These are phyloP conservation scores for Pyrocephalus nanus DNA, from an alignment of 2,797 vertebrate genomes.

Conservation along the genomic window DNA sequence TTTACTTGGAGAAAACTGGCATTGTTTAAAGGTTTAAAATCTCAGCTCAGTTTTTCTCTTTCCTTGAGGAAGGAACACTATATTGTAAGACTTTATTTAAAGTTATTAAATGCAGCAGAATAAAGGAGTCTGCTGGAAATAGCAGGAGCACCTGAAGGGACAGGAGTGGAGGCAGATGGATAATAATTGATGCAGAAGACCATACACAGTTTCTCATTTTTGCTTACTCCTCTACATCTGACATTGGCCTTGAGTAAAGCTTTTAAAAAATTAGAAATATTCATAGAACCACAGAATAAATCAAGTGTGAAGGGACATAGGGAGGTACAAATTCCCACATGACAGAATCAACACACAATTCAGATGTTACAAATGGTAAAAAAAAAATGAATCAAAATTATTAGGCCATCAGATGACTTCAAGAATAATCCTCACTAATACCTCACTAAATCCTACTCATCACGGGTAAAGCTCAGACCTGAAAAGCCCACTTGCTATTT, in stretches of 20 bases:
- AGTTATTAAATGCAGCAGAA: slow-evolving; percentile 50
- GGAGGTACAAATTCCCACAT: not conserved
- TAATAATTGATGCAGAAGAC: not conserved
- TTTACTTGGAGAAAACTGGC: slow-evolving; percentile 54
- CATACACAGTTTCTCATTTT: not conserved
- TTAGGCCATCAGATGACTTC: slow-evolving; percentile 1
- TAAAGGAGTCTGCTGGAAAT: slow-evolving; percentile 22
- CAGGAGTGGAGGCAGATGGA: not conserved
- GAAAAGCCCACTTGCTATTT: slow-evolving; percentile 44
- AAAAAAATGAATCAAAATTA: slow-evolving; percentile 16
- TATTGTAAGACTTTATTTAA: slow-evolving; percentile 54
- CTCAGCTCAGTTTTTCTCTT: slow-evolving; percentile 42
- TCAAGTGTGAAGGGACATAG: not conserved
- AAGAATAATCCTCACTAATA: slow-evolving; percentile 49
- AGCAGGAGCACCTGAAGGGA: slow-evolving; percentile 31
- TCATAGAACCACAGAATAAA: not conserved
- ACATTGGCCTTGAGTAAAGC: slow-evolving; percentile 39
- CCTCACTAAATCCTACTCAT: slow-evolving; percentile 62
- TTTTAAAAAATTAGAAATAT: slow-evolving; percentile 14
- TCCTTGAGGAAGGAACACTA: slow-evolving; percentile 38
- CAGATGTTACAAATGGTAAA: slow-evolving; percentile 26
- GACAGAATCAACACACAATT: not conserved
- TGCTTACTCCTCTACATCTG: not conserved
- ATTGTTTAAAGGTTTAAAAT: slow-evolving; percentile 69
- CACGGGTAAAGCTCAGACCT: slow-evolving; percentile 48